These are phyloP conservation scores for Eupsilia transversa DNA, from an alignment of 2,888 invertebrate genomes.

Conservation along the genomic window DNA sequence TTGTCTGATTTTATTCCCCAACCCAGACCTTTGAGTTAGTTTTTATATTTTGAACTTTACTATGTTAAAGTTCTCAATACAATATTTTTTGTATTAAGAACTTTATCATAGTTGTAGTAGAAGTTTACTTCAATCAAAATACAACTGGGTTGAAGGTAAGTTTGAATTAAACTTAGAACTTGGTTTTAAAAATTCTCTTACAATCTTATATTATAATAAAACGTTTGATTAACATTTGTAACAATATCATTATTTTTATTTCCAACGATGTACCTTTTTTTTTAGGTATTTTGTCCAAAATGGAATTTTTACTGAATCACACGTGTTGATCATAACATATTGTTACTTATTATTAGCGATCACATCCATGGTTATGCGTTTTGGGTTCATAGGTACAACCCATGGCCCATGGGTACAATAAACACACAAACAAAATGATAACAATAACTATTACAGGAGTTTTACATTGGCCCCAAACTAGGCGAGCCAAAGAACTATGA, in stretches of 20 bases:
- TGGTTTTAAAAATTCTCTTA: neutral
- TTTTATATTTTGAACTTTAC: neutral
- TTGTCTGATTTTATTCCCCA: neutral
- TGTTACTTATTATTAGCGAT: neutral
- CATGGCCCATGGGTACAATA: neutral
- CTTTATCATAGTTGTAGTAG: neutral
- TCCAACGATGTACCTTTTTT: neutral
- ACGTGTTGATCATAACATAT: no score
- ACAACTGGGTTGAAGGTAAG: no score
- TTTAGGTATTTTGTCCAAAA: no score
- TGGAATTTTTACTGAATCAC: neutral
- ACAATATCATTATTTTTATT: neutral
- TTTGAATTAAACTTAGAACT: neutral
- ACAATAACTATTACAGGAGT: neutral
- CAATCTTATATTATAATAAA: slow-evolving; percentile 6
- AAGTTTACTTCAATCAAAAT: neutral
- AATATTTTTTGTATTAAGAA: neutral
- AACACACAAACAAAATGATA: no score
- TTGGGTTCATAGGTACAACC: neutral
- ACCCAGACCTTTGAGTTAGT: neutral
- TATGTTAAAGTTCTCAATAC: neutral
- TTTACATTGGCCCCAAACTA: neutral
- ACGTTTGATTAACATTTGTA: neutral
- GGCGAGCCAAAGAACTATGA: neutral
- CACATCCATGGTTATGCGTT: neutral